These are phyloP conservation scores for Ormia ochracea DNA, from an alignment of 2,888 invertebrate species.

Conservation along the genomic window DNA sequence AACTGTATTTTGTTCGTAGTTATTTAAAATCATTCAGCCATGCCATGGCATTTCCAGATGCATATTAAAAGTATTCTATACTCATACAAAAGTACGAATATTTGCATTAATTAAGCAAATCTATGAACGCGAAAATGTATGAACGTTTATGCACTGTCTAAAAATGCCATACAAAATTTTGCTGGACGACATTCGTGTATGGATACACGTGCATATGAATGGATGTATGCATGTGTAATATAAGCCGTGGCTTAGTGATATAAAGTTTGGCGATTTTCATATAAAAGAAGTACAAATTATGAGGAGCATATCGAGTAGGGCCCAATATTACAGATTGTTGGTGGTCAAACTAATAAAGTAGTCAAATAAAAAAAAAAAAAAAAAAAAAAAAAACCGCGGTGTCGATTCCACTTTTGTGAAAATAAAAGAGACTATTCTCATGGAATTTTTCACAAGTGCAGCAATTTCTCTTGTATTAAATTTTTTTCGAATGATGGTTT, in stretches of 20 bases:
- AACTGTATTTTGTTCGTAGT: slow-evolving; percentile 23
- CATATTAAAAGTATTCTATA: background rate
- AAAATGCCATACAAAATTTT: slow-evolving; percentile 14
- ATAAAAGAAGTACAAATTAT: background rate
- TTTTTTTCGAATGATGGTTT: too few relatives aligned
- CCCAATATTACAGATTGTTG: too few relatives aligned
- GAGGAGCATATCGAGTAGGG: background rate
- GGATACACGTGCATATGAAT: background rate
- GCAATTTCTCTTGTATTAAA: too few relatives aligned
- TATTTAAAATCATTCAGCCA: slow-evolving; percentile 40
- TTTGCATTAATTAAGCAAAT: slow-evolving; percentile 17
- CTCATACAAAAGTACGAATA: background rate
- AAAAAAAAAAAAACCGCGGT: too few relatives aligned
- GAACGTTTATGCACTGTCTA: background rate
- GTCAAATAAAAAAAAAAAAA: too few relatives aligned
- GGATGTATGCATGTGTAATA: background rate
- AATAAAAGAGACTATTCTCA: too few relatives aligned
- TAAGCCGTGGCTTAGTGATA: background rate
- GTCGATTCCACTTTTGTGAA: too few relatives aligned
- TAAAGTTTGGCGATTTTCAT: background rate
- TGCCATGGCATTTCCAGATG: slow-evolving; percentile 9
- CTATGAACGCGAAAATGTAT: background rate
- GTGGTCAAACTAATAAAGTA: too few relatives aligned
- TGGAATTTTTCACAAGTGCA: too few relatives aligned
- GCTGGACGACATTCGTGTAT: background rate